Evolutionary conservation across 2,888 invertebrate species (phyloP).

Genomic region (Campoletis raptor): DNA sequence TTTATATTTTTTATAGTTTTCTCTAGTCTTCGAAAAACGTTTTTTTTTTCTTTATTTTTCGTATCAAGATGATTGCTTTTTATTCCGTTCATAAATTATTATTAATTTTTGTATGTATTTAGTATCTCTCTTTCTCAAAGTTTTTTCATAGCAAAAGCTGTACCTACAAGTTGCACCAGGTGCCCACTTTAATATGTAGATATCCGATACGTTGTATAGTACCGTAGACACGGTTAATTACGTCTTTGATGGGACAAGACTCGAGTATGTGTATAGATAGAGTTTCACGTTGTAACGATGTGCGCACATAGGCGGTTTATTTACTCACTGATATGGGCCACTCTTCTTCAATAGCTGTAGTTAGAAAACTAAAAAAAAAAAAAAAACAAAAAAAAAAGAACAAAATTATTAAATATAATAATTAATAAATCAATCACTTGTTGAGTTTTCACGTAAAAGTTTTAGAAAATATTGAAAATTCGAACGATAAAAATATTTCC

Average conservation of each 20-base stretch:
- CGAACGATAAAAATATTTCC: too few relatives aligned
- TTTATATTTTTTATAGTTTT: neutral
- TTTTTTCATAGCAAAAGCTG: slow-evolving; percentile 12
- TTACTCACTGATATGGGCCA: neutral
- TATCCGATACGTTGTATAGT: slow-evolving; percentile 53
- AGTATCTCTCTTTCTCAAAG: neutral
- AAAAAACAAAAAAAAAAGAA: too few relatives aligned
- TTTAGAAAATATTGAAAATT: too few relatives aligned
- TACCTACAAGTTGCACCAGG: slow-evolving; percentile 48
- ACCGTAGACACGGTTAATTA: slow-evolving; percentile 65
- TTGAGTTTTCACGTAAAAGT: neutral
- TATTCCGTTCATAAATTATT: neutral
- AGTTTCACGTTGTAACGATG: slow-evolving; percentile 12
- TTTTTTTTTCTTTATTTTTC: neutral
- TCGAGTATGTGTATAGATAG: slow-evolving; percentile 43
- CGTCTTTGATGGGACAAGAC: slow-evolving; percentile 61
- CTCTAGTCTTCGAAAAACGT: neutral
- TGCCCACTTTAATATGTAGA: slow-evolving; percentile 61
- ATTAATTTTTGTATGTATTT: neutral
- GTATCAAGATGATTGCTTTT: neutral
- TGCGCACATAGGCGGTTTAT: slow-evolving; percentile 1
- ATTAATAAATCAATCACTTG: neutral
- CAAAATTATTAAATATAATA: too few relatives aligned
- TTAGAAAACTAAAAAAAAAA: neutral
- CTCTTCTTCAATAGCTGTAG: neutral